phyloP scores from a whole-genome alignment of 2,797 vertebrate genomes.

The Gobio occitaniae region DNA sequence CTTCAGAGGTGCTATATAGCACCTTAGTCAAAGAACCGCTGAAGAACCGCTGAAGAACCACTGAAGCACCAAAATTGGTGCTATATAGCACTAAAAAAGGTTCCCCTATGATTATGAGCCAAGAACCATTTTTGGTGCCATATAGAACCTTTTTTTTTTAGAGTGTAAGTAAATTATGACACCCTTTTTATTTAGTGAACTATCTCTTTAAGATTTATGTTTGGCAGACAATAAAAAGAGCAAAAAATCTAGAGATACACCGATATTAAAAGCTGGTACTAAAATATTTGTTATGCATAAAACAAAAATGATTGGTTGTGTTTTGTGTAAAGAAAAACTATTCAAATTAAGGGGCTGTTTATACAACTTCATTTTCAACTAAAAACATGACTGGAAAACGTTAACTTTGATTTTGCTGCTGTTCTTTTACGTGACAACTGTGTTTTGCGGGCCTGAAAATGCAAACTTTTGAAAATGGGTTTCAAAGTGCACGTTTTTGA shows the following conservation, averaged over 20 bases:
- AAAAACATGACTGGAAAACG: too few species aligned
- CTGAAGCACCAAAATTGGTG: too few species aligned
- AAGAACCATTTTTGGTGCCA: too few species aligned
- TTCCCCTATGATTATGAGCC: too few species aligned
- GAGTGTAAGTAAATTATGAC: not conserved
- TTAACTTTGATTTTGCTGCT: not conserved
- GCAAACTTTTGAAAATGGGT: not conserved
- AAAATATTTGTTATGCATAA: not conserved
- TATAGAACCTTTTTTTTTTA: too few species aligned
- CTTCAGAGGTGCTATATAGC: too few species aligned
- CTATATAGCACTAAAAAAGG: too few species aligned
- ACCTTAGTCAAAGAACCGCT: too few species aligned
- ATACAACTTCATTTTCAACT: too few species aligned
- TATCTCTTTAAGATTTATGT: not conserved
- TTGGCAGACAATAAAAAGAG: not conserved
- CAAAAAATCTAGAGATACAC: not conserved
- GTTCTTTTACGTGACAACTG: not conserved
- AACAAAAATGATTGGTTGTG: too few species aligned
- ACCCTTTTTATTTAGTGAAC: not conserved
- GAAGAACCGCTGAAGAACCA: too few species aligned
- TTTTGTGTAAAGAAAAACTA: not conserved
- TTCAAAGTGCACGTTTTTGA: not conserved
- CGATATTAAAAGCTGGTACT: not conserved
- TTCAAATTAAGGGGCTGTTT: not conserved
- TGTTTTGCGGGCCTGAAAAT: not conserved